These are phyloP conservation scores for Margaritifera margaritifera DNA, from an alignment of 2,888 invertebrate species.

Conservation along the genomic window DNA sequence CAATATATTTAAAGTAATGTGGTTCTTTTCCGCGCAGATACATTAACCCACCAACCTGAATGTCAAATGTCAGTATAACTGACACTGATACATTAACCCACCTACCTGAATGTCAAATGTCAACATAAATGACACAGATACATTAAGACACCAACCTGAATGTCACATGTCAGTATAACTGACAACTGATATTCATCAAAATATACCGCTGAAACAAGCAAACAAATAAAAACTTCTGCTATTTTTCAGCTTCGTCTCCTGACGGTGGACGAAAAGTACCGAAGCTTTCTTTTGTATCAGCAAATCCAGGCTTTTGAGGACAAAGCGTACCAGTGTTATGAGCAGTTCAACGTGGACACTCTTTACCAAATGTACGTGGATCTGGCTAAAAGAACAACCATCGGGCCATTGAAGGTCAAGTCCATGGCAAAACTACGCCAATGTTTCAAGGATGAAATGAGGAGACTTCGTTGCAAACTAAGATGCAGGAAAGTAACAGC, in stretches of 20 bases:
- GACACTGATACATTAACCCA: neutral
- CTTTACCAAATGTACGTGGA: conserved; percentile 45
- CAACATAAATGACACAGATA: neutral
- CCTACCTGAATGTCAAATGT: too few species aligned
- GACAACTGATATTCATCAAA: neutral
- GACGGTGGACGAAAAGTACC: conserved; percentile 51
- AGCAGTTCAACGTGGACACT: conserved; percentile 53
- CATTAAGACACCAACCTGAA: too few species aligned
- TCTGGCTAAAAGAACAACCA: conserved; percentile 35
- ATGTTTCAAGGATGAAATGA: conserved; percentile 34
- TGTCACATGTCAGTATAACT: neutral
- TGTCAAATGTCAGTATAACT: neutral
- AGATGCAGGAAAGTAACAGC: conserved; percentile 32
- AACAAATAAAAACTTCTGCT: neutral
- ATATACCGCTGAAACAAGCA: neutral
- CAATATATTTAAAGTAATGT: too few species aligned
- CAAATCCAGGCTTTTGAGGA: conserved; percentile 60
- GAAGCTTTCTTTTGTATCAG: conserved; percentile 55
- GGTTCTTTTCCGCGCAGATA: too few species aligned
- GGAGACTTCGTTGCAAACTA: conserved; percentile 28
- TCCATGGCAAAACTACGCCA: conserved; percentile 35
- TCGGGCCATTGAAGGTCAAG: conserved; percentile 39
- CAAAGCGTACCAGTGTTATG: conserved; percentile 52
- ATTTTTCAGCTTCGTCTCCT: conserved; percentile 51
- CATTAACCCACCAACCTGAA: too few species aligned